Conservation (phyloP, 1,140 invertebrate species). For the Tetranychus cinnabarinus region DNA sequence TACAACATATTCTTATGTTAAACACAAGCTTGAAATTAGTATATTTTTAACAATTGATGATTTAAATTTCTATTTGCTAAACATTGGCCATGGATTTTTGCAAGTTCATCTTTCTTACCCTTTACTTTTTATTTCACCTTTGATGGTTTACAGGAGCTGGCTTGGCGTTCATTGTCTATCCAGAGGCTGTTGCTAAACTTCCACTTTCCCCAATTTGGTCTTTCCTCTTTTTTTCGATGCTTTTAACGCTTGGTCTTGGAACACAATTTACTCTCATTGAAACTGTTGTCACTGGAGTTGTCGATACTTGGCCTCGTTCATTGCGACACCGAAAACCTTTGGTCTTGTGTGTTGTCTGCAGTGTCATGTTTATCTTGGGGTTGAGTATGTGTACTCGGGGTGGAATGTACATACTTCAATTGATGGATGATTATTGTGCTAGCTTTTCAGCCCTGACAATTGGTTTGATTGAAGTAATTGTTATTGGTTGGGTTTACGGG, state of each 20-base stretch:
- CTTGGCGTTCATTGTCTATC: constrained; percentile 13
- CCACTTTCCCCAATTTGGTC: constrained; percentile 22
- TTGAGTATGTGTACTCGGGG: constrained; percentile 26
- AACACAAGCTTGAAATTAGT: too few relatives aligned
- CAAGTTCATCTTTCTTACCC: neutral
- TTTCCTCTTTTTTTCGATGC: constrained; percentile 36
- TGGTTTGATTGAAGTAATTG: constrained; percentile 39
- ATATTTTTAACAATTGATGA: too few relatives aligned
- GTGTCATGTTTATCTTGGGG: constrained; percentile 22
- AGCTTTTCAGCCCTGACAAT: constrained; percentile 25
- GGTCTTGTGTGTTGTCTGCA: constrained; percentile 18
- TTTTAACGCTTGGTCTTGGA: constrained; percentile 30
- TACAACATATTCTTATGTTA: too few relatives aligned
- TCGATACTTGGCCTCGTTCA: constrained; percentile 16
- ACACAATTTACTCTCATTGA: constrained; percentile 19
- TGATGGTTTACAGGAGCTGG: constrained; percentile 13
- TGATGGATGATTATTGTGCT: constrained; percentile 28
- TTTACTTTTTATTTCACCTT: neutral
- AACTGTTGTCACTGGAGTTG: constrained; percentile 17
- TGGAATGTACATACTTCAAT: constrained; percentile 28
- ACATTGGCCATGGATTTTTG: too few relatives aligned
- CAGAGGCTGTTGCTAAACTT: constrained; percentile 19
- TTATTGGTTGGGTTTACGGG: constrained; percentile 58
- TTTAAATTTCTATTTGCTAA: too few relatives aligned
- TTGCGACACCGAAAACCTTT: constrained; percentile 13